phyloP scores from a whole-genome alignment of 1,140 invertebrate genomes.

The Sminthurides bifidus region DNA sequence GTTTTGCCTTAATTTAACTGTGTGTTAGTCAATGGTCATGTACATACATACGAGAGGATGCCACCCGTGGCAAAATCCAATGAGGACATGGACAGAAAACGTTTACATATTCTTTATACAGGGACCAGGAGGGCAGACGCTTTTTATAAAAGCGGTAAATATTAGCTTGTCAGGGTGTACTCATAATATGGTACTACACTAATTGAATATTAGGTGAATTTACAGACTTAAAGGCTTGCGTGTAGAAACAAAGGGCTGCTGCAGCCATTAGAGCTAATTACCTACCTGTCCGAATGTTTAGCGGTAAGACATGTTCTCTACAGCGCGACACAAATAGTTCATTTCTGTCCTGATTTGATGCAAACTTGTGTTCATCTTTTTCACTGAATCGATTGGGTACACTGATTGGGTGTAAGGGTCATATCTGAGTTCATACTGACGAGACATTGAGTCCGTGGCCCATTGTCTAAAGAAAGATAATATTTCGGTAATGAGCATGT shows the following conservation, averaged over 20 bases:
- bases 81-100: too few species aligned
- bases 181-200: background rate
- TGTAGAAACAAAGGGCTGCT: background rate
- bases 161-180: background rate
- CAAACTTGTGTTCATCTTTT: constrained; percentile 65
- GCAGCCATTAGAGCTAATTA: too few species aligned
- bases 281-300: too few species aligned
- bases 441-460: constrained; percentile 64
- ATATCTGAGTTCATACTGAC: constrained; percentile 90
- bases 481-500: too few species aligned
- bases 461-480: constrained; percentile 50
- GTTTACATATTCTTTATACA: too few species aligned
- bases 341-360: constrained; percentile 71
- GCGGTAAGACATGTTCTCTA: constrained; percentile 36
- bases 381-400: constrained; percentile 78
- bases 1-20: too few species aligned
- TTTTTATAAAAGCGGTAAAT: background rate
- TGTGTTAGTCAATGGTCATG: too few species aligned
- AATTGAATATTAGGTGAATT: background rate
- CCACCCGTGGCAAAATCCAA: too few species aligned
- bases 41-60: too few species aligned
- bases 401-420: constrained; percentile 92
- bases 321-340: constrained; percentile 66
- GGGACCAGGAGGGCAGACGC: background rate
- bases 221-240: background rate